These are phyloP conservation scores for Nomada fucata DNA, from an alignment of 2,888 invertebrate species.

Conservation along the genomic window DNA sequence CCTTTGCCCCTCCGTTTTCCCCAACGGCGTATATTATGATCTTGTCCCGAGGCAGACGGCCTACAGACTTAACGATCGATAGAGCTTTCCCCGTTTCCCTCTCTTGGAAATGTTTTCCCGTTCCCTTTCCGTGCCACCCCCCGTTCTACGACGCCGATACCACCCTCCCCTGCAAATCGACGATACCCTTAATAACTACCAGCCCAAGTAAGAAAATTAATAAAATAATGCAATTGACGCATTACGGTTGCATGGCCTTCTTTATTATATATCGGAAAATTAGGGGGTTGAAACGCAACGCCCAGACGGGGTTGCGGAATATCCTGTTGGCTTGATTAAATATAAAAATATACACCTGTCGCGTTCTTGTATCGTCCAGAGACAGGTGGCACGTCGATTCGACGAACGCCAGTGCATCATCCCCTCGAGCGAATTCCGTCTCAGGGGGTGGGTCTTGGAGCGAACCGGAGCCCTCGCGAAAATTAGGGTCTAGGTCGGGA, in stretches of 20 bases:
- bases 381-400: not conserved
- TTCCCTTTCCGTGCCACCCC: conserved; percentile 32
- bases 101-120: conserved; percentile 16
- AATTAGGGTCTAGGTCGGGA: conserved; percentile 49
- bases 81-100: conserved; percentile 74
- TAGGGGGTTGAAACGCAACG: too few relatives aligned
- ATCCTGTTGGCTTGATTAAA: too few relatives aligned
- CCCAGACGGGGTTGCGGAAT: too few relatives aligned
- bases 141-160: conserved; percentile 40
- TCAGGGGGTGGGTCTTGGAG: not conserved
- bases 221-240: too few relatives aligned
- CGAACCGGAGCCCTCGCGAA: conserved; percentile 1
- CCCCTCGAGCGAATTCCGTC: not conserved
- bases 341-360: too few relatives aligned
- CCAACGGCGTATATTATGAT: conserved; percentile 50
- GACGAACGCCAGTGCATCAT: not conserved
- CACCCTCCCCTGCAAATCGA: conserved; percentile 55
- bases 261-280: too few relatives aligned
- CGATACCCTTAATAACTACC: too few relatives aligned
- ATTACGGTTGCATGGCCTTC: too few relatives aligned
- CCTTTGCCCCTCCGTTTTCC: conserved; percentile 23
- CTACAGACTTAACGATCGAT: conserved; percentile 81
- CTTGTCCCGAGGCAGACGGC: conserved; percentile 73
- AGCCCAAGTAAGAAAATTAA: too few relatives aligned
- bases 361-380: too few relatives aligned